phyloP scores from a whole-genome alignment of 2,113 vertebrate species.

The Tenrec ecaudatus region DNA sequence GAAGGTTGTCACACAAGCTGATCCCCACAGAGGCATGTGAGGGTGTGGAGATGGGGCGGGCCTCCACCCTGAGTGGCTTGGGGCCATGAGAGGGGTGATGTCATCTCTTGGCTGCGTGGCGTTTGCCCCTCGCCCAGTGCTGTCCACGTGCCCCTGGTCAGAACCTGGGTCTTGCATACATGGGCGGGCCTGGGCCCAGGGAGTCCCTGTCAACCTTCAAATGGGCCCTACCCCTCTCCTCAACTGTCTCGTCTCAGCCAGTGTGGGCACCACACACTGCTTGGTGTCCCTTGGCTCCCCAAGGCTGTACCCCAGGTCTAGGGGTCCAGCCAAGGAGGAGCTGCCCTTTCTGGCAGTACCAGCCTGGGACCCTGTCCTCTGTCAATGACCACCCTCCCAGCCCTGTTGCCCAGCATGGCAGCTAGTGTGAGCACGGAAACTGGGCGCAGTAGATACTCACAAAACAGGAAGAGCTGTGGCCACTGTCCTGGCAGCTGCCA shows the following conservation, averaged over 20 bases:
- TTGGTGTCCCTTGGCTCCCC: neutral
- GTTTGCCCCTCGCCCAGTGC: neutral
- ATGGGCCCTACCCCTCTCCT: neutral
- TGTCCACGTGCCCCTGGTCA: neutral
- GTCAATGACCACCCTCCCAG: neutral
- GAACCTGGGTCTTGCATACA: neutral
- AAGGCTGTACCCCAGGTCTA: neutral
- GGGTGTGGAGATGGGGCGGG: neutral
- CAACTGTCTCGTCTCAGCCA: neutral
- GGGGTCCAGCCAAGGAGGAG: neutral
- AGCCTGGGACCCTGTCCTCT: neutral
- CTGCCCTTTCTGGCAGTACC: neutral
- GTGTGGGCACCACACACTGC: neutral
- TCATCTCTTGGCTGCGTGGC: neutral
- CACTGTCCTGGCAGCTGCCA: neutral
- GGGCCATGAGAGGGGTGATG: neutral
- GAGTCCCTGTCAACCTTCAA: neutral
- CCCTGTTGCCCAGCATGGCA: conserved; percentile 1
- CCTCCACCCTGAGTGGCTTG: neutral
- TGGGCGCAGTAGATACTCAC: neutral
- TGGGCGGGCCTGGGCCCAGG: neutral
- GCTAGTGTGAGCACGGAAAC: neutral
- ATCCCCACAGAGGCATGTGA: neutral
- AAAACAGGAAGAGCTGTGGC: conserved; percentile 68
- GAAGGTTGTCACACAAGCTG: neutral